Conservation (phyloP, 2,888 invertebrate species). For the Lapara coniferarum region DNA sequence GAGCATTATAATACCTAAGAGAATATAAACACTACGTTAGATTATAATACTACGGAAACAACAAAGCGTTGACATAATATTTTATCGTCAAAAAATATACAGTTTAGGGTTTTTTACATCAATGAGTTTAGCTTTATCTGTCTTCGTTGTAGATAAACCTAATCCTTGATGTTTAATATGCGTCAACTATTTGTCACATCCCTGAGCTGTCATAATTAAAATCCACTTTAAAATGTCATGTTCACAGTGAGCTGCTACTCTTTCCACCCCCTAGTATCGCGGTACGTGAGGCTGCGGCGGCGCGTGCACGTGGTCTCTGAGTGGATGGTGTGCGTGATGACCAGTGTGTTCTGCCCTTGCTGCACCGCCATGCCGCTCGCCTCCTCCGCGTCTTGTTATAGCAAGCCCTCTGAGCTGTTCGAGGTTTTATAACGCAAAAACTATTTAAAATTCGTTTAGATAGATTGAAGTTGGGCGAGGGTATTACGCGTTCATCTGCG, state of each 20-base stretch:
- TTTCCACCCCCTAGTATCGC: constrained; percentile 45
- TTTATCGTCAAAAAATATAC: neutral
- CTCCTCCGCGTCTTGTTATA: constrained; percentile 29
- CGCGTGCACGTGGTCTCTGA: constrained; percentile 43
- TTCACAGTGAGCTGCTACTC: constrained; percentile 51
- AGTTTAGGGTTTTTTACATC: too few species aligned
- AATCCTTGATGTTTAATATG: too few species aligned
- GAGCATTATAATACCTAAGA: too few species aligned
- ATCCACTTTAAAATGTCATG: constrained; percentile 38
- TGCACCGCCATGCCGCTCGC: constrained; percentile 39
- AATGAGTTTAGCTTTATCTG: too few species aligned
- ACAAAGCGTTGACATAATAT: neutral
- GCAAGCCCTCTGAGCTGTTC: neutral
- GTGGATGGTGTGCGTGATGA: constrained; percentile 43
- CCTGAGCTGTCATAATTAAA: neutral
- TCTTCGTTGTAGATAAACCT: too few species aligned
- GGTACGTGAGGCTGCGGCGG: constrained; percentile 48
- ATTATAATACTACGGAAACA: too few species aligned
- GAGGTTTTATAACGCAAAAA: neutral
- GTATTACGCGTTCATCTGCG: too few species aligned
- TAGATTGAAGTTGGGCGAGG: too few species aligned
- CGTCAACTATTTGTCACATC: neutral
- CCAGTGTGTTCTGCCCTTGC: constrained; percentile 51
- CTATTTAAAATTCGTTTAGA: too few species aligned
- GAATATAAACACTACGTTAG: too few species aligned